These are phyloP conservation scores for Sarcophaga carnaria DNA, from an alignment of 2,888 invertebrate species.

Conservation along the genomic window DNA sequence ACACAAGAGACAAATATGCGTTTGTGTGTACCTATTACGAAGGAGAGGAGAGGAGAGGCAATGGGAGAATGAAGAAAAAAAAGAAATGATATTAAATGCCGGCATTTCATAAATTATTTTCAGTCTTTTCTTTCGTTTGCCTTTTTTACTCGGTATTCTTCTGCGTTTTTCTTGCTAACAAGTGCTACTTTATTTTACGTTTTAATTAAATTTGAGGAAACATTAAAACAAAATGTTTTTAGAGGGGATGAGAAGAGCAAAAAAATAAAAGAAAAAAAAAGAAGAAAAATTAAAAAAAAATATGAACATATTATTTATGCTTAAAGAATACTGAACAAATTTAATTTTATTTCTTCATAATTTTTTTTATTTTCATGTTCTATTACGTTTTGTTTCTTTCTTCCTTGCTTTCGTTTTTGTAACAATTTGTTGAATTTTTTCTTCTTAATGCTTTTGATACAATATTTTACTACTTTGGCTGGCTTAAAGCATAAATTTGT, in stretches of 20 bases:
- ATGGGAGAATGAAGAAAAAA: background rate
- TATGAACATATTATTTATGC: constrained; percentile 36
- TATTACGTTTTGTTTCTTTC: constrained; percentile 8
- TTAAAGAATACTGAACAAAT: constrained; percentile 45
- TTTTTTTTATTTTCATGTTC: background rate
- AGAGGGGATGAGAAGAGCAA: background rate
- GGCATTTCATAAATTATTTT: background rate
- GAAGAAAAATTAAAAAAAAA: background rate
- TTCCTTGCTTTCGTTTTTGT: too few relatives aligned
- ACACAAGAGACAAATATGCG: too few relatives aligned
- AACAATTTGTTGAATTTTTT: too few relatives aligned
- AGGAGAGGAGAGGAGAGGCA: background rate
- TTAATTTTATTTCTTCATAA: constrained; percentile 22
- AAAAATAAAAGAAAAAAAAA: background rate
- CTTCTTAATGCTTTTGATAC: background rate
- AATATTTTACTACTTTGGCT: background rate
- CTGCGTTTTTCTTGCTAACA: background rate
- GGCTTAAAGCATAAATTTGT: constrained; percentile 36
- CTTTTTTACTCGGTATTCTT: background rate
- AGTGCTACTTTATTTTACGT: constrained; percentile 29
- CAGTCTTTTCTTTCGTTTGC: background rate
- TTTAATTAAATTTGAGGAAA: constrained; percentile 39
- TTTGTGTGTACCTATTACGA: background rate
- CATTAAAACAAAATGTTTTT: constrained; percentile 32
- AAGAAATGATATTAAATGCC: too few relatives aligned